Evolutionary conservation across 2,113 vertebrate genomes (phyloP), one percentile per base, ranked within the genome.

Genomic region (Malurus cyaneus): DNA sequence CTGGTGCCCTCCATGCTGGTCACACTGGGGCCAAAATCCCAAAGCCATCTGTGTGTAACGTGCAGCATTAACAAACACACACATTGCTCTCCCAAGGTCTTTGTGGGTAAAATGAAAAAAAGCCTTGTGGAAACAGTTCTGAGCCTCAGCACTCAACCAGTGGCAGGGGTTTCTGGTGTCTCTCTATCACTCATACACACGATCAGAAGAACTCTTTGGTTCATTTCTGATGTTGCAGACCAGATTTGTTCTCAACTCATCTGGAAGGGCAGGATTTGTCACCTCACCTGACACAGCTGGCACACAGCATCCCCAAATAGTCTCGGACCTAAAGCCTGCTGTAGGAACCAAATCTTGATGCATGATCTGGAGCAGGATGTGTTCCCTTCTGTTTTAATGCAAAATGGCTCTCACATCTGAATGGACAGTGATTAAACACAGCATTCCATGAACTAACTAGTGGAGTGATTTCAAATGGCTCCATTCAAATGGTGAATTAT

Each of bases 391-490:
- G 29, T 82, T 72, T 18, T 31, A 42, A 47, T 29, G 50, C 59
- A 77, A 77, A 36, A 11, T 77, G 64, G 6, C 24, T 66, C 3
- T 54, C 8, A 11, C 46, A 4, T 23, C 39, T 89, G 64, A 86
- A 67, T 91, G 32, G 39, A 9, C 7, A 59, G 47, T 42, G 52
- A 80, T 86, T 73, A 88, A 80, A 66, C 59, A 78, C 15, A 77
- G 16, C 26, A 21, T 69, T 62, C 56, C 31, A 8, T 76, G 60
- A 88, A 36, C 59, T 76, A 61, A 87, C 62, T 24, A 56, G 26
- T 52, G 80, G 86, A 81, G 47, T 61, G 54, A 56, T 83, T 88
- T 86, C 64, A 80, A 86, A 91, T 61, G 49, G 50, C 41, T 88
- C 80, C 18, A 80, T 85, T 92, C 12, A 3, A 92, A 61, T 59